Conservation (phyloP, 2,888 invertebrate genomes). For the Escarpia spicata region DNA sequence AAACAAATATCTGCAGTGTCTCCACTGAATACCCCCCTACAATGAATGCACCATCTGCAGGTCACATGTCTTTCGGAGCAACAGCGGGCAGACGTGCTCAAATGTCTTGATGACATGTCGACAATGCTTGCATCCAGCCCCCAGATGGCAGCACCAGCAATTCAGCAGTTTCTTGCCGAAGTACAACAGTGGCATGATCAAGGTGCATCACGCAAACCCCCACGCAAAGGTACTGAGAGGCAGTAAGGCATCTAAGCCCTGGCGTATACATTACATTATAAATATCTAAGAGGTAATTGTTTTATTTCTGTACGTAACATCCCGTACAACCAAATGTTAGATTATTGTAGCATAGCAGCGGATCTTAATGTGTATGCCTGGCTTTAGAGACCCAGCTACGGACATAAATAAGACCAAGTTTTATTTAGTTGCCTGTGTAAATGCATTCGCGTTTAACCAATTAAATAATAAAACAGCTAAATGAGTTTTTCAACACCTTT, state of each 20-base stretch:
- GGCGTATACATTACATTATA: too few relatives aligned
- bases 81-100: slow-evolving; percentile 32
- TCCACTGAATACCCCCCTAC: neutral
- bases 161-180: neutral
- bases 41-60: neutral
- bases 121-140: slow-evolving; percentile 18
- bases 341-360: too few relatives aligned
- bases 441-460: neutral
- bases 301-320: too few relatives aligned
- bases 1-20: neutral
- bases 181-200: neutral
- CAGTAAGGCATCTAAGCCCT: too few relatives aligned
- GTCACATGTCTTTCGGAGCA: slow-evolving; percentile 3
- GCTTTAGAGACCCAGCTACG: too few relatives aligned
- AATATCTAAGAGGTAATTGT: too few relatives aligned
- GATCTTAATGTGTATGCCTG: too few relatives aligned
- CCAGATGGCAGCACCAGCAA: neutral
- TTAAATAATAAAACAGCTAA: neutral
- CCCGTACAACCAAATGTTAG: too few relatives aligned
- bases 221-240: neutral
- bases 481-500: neutral
- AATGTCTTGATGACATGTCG: slow-evolving; percentile 29
- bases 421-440: neutral
- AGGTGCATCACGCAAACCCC: neutral
- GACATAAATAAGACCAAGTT: neutral